Conservation (phyloP, 2,797 vertebrate genomes). For the Xerus rutilus region DNA sequence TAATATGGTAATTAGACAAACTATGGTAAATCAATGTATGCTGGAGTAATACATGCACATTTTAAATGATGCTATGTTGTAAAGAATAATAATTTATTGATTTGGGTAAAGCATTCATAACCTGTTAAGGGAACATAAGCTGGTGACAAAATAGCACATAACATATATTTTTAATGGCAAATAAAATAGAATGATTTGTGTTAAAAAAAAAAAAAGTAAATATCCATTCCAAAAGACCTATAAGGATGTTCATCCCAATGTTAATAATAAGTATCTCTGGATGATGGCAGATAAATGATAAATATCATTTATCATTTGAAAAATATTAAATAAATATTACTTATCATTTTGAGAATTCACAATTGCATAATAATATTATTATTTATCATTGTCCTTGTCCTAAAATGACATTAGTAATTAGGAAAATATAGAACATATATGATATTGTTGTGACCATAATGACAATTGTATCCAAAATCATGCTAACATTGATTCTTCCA, state of each 20-base stretch:
- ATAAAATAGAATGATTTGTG: not conserved
- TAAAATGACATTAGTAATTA: conserved; percentile 20
- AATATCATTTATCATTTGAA: not conserved
- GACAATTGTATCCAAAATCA: conserved; percentile 42
- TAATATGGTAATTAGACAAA: conserved; percentile 28
- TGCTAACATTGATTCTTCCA: not conserved
- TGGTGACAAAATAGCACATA: not conserved
- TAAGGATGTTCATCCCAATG: not conserved
- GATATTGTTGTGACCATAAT: conserved; percentile 1
- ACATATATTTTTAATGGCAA: not conserved
- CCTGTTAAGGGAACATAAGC: conserved; percentile 33
- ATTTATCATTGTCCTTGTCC: not conserved
- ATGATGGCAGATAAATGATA: not conserved
- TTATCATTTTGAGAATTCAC: too few species aligned
- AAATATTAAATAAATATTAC: too few species aligned
- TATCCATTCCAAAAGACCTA: not conserved
- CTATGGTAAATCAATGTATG: conserved; percentile 8
- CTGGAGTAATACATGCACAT: not conserved
- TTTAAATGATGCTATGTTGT: conserved; percentile 10
- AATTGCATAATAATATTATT: too few species aligned
- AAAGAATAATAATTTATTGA: conserved; percentile 49
- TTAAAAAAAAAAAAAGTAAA: not conserved
- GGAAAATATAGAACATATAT: conserved; percentile 52
- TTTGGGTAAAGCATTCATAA: conserved; percentile 9
- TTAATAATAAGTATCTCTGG: not conserved